Evolutionary conservation across 2,888 invertebrate genomes (phyloP).

Genomic region (Dynastes maya): DNA sequence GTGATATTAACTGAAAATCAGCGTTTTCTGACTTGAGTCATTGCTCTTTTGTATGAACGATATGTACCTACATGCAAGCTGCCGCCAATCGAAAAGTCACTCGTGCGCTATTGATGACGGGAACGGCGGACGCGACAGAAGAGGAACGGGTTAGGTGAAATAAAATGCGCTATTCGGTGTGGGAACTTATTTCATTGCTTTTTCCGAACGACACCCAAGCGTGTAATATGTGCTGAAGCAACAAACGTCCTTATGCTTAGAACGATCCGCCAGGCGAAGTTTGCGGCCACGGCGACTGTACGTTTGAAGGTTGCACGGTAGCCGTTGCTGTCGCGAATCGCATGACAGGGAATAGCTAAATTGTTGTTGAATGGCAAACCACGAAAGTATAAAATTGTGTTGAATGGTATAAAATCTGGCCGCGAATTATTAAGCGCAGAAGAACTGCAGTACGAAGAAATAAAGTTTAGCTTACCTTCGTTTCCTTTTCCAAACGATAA

Average conservation of each 20-base stretch:
- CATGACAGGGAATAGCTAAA: conserved; percentile 5
- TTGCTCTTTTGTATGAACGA: too few relatives aligned
- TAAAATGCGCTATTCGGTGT: background rate
- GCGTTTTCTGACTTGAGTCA: too few relatives aligned
- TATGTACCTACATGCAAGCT: background rate
- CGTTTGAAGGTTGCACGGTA: conserved; percentile 1
- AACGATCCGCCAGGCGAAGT: conserved; percentile 41
- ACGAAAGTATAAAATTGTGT: background rate
- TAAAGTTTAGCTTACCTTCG: background rate
- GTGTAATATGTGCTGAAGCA: conserved; percentile 32
- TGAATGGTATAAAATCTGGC: background rate
- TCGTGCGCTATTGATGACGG: background rate
- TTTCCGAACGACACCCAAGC: conserved; percentile 37
- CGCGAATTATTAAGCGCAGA: background rate
- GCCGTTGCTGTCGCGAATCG: conserved; percentile 4
- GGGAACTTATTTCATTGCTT: conserved; percentile 19
- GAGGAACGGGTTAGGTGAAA: background rate
- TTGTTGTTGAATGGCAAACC: background rate
- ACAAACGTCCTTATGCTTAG: conserved; percentile 34
- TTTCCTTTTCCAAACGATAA: background rate
- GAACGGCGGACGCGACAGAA: background rate
- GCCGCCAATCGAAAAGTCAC: background rate
- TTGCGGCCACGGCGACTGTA: conserved; percentile 6
- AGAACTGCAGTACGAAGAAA: background rate
- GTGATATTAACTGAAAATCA: too few relatives aligned